Base-by-base conservation (phyloP, 1,140 invertebrate genomes). In the Druon quercuslanigerum region DNA sequence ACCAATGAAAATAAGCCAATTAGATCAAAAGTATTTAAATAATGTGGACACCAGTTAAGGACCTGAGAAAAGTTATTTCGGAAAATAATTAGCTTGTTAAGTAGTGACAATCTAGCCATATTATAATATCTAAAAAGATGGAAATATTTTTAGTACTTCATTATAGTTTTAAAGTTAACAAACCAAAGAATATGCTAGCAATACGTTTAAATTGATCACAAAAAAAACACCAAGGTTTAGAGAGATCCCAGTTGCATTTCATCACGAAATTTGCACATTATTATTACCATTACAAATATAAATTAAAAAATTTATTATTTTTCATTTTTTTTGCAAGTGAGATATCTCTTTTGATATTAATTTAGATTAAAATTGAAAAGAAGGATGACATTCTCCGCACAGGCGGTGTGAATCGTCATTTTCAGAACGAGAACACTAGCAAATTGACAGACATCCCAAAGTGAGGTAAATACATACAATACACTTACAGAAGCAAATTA, bases 401-500 rank as follows among this genome's bases (percentile, higher is more conserved):
- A 54, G n/a, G 17, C 16, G 6, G 14, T 12, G 13, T 54, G 6
- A 54, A 54, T 17, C 8, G n/a, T 54, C 52, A 2, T 54, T 17
- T 17, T 54, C 17, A 54, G 17, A 19, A 54, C n/a, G 52, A 54
- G 8, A 54, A 54, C 52, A 54, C 1, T 54, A 54, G 13, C 19
- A 17, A 17, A 17, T 54, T 17, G 16, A 54, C n/a, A 54, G 52
- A 19, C n/a, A 54, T 17, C 11, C 52, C 52, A 54, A 17, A 54
- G 17, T 17, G 52, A 54, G 19, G 17, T 54, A 54, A n/a, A 54
- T 54, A 54, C 52, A 54, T 19, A n/a, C 52, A 54, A 54, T 54
- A 54, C n/a, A 17, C 52, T 54, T 54, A 54, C n/a, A 9, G 2
- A 54, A 54, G 52, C 52, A 54, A 54, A 54, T 54, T 54, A 54